Evolutionary conservation across 2,113 vertebrate species (phyloP).

Genomic region (Atherinomorus stipes): DNA sequence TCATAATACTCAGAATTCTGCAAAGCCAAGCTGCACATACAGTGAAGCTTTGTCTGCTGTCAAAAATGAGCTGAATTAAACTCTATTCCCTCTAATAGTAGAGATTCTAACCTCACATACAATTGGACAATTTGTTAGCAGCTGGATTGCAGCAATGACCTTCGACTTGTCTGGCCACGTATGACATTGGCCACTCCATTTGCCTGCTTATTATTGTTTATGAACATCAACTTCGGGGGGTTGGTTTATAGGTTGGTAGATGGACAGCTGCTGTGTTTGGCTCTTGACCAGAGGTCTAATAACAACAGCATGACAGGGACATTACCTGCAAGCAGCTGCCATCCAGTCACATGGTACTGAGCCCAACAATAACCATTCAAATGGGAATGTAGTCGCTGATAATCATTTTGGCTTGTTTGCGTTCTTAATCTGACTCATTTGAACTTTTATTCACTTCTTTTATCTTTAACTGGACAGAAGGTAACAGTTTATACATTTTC

Average conservation of each 20-base stretch:
- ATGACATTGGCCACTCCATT: slow-evolving; percentile 80
- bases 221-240: slow-evolving; percentile 53
- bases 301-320: slow-evolving; percentile 65
- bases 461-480: not conserved
- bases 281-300: slow-evolving; percentile 79
- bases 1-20: too few relatives aligned
- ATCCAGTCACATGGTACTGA: slow-evolving; percentile 41
- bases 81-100: not conserved
- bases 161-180: slow-evolving; percentile 71
- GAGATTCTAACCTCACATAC: not conserved
- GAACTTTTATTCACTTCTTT: slow-evolving; percentile 19
- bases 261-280: slow-evolving; percentile 83
- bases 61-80: not conserved
- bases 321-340: slow-evolving; percentile 83
- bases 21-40: too few relatives aligned
- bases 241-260: slow-evolving; percentile 80
- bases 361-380: slow-evolving; percentile 56
- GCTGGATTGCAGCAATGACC: slow-evolving; percentile 64
- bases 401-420: slow-evolving; percentile 44
- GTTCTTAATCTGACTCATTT: slow-evolving; percentile 1
- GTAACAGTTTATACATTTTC: not conserved
- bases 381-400: slow-evolving; percentile 53
- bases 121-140: not conserved
- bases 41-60: not conserved
- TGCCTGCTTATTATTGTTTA: slow-evolving; percentile 82